A percentile compares a stretch with the other conserved stretches of the same genome.
Evolutionary conservation across 2,888 invertebrate genomes (phyloP).

Genomic region (Drosophila subquinaria): DNA sequence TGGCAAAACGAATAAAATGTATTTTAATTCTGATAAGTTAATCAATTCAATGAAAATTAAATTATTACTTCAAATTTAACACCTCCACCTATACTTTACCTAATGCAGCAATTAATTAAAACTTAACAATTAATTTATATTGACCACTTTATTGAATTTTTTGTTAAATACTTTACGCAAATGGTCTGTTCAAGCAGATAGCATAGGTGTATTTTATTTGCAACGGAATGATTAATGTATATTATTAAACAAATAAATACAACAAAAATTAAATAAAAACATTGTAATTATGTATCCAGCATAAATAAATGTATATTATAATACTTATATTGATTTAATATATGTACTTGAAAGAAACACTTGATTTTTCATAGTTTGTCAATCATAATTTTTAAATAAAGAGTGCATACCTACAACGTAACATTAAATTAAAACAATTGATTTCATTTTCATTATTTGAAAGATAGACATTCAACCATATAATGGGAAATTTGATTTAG

Average conservation of each 20-base stretch:
- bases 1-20: slow-evolving; percentile 40
- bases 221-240: slow-evolving; percentile 50
- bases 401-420: slow-evolving; percentile 47
- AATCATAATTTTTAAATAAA: slow-evolving; percentile 68
- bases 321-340: slow-evolving; percentile 52
- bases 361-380: slow-evolving; percentile 59
- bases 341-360: slow-evolving; percentile 39
- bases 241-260: slow-evolving; percentile 45
- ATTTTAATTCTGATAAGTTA: slow-evolving; percentile 67
- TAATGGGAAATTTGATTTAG: neutral
- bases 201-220: slow-evolving; percentile 52
- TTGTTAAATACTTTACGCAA: slow-evolving; percentile 39
- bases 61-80: slow-evolving; percentile 39
- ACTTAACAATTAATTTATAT: slow-evolving; percentile 19
- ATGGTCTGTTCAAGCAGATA: slow-evolving; percentile 41
- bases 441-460: slow-evolving; percentile 14
- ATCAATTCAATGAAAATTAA: slow-evolving; percentile 54
- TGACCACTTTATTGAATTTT: slow-evolving; percentile 31
- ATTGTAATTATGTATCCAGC: slow-evolving; percentile 78
- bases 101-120: slow-evolving; percentile 21
- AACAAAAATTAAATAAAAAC: slow-evolving; percentile 25
- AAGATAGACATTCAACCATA: neutral
- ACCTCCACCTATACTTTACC: slow-evolving; percentile 21
- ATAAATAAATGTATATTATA: slow-evolving; percentile 54
- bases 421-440: slow-evolving; percentile 32